A percentile compares a stretch with the other conserved stretches of the same genome.
phyloP scores from a whole-genome alignment of 2,888 invertebrate genomes.

The Rutpela maculata region DNA sequence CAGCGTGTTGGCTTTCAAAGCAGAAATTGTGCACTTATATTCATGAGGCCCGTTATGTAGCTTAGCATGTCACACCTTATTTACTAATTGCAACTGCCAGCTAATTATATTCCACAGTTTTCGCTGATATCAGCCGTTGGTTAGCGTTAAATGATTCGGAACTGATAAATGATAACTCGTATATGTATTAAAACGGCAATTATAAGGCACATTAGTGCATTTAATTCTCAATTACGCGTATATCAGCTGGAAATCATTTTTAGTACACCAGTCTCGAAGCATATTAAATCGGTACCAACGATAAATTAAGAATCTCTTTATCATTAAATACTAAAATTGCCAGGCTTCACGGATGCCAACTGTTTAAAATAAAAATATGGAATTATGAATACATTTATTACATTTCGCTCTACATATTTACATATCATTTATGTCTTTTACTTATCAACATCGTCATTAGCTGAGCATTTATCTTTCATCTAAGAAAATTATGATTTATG shows the following conservation, averaged over 20 bases:
- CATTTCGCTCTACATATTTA: background rate
- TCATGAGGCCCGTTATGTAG: background rate
- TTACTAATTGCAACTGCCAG: slow-evolving; percentile 5
- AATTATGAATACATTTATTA: background rate
- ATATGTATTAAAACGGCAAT: slow-evolving; percentile 24
- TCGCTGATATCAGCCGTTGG: background rate
- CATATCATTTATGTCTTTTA: background rate
- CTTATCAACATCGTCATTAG: background rate
- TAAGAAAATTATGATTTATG: background rate
- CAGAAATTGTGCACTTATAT: slow-evolving; percentile 10
- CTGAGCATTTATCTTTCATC: background rate
- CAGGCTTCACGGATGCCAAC: background rate
- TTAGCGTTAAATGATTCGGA: slow-evolving; percentile 27
- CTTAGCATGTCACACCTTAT: slow-evolving; percentile 7
- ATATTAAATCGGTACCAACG: background rate
- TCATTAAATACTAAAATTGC: slow-evolving; percentile 2
- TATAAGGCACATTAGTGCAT: slow-evolving; percentile 16
- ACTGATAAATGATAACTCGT: slow-evolving; percentile 19
- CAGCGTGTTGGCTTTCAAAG: slow-evolving; percentile 16
- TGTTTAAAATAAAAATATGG: background rate
- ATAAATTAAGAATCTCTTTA: background rate
- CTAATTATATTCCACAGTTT: slow-evolving; percentile 13
- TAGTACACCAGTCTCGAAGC: background rate
- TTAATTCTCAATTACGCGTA: slow-evolving; percentile 18
- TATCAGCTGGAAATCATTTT: slow-evolving; percentile 11